Evolutionary conservation across 2,888 invertebrate genomes (phyloP), one percentile per base, ranked within the genome.

Genomic region (Deroplatys truncata): DNA sequence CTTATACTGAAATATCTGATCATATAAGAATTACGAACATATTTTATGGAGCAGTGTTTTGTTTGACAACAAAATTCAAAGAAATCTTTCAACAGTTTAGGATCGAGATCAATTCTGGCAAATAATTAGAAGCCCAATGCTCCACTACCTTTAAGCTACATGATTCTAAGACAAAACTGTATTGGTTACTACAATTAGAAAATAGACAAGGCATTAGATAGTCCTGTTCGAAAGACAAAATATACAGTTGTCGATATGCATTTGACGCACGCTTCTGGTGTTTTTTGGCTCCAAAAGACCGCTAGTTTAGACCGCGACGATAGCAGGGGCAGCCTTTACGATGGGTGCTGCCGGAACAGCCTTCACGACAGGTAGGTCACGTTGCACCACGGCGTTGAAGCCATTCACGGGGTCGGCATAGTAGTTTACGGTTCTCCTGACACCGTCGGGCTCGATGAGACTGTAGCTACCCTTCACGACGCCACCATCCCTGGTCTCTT

Each of bases 321-420:
- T 89, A 29, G 90, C 89, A 28, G 91, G 88, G 49, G 88, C 89
- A 25, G 89, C 90, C 82, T 88, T 88, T 31, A 90, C 88, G 25
- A 91, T 84, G 10, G 90, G 88, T 20, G 88, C 91, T 25, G 91
- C 91, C 35, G 88, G 89, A 25, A 91, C 91, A 29, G 91, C 92
- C 28, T 89, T 89, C 25, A 91, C 91, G 16, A 91, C 91, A 13
- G 92, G 92, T 28, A 92, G 88, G 87, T 92, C 92, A 85, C 92
- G 91, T 90, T 92, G 92, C 43, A 92, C 92, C 88, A 92, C 92
- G 82, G 92, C 93, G 91, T 93, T 92, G 92, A 93, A 93, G 89
- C 93, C 93, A 91, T 92, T 92, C 91, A 92, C 91, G 82, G 92
- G 92, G 91, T 93, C 93, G 49, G 93, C 93, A 90, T 93, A 92